Conservation (phyloP, 1,140 invertebrate genomes). For the Copidosoma floridanum region DNA sequence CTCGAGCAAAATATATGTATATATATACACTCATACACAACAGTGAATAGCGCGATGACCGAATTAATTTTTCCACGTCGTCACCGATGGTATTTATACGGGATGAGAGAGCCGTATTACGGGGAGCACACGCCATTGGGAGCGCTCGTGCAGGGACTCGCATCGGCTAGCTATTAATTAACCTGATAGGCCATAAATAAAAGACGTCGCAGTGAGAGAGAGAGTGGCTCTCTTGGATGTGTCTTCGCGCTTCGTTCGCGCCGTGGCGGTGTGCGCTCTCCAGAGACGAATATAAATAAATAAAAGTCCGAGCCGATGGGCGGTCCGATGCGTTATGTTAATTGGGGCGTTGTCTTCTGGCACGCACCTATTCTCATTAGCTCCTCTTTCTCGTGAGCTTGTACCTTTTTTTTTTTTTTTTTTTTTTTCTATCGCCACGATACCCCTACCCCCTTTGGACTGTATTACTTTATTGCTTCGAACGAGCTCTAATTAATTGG, state of each 20-base stretch:
- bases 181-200: constrained; percentile 52
- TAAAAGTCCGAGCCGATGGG: constrained; percentile 44
- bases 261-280: constrained; percentile 35
- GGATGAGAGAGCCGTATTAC: not conserved
- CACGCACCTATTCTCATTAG: constrained; percentile 56
- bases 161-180: constrained; percentile 51
- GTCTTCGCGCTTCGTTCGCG: constrained; percentile 18
- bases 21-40: no score
- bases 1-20: no score
- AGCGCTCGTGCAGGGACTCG: no score
- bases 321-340: constrained; percentile 54
- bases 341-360: constrained; percentile 57
- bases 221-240: constrained; percentile 19
- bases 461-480: no score
- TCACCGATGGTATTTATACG: no score
- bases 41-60: constrained; percentile 39
- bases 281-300: constrained; percentile 57
- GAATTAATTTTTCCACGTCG: constrained; percentile 44
- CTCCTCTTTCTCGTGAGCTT: no score
- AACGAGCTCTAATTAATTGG: no score
- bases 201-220: no score
- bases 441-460: no score
- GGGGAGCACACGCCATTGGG: not conserved
- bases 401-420: no score
- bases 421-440: no score